phyloP scores from a whole-genome alignment of 30 jellyfish, hydroid and myxozoan genomes.

The Haliclystus octoradiatus region DNA sequence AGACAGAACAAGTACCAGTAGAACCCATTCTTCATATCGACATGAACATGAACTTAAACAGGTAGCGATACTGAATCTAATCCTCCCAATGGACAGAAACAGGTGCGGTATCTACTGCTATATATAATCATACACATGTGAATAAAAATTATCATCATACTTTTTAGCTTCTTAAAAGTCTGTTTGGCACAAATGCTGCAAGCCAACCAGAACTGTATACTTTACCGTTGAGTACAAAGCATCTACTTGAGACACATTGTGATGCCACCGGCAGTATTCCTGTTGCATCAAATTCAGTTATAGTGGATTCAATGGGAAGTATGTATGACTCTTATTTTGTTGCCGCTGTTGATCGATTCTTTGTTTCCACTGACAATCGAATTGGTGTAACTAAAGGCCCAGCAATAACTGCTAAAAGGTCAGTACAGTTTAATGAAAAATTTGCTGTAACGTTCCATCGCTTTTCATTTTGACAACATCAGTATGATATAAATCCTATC shows the following conservation, averaged over 20 bases:
- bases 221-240: conserved; percentile 77
- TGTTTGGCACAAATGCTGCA: conserved; percentile 93
- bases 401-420: neutral
- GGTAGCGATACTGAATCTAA: no score
- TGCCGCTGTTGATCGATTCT: conserved; percentile 1
- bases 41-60: no score
- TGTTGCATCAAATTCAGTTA: neutral
- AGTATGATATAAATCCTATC: no score
- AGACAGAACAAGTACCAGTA: no score
- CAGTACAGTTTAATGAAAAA: no score
- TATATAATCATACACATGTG: no score
- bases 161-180: conserved; percentile 63
- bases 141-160: neutral
- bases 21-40: no score
- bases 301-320: neutral
- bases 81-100: no score
- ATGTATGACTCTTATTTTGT: conserved; percentile 13
- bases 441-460: no score
- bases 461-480: no score
- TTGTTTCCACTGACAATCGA: neutral
- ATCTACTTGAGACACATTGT: conserved; percentile 60
- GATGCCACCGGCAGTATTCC: conserved; percentile 38
- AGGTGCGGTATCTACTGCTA: no score
- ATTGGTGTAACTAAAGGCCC: neutral
- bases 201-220: conserved; percentile 81